Evolutionary conservation across 2,888 invertebrate species (phyloP).

Genomic region (Limnephilus auricula): DNA sequence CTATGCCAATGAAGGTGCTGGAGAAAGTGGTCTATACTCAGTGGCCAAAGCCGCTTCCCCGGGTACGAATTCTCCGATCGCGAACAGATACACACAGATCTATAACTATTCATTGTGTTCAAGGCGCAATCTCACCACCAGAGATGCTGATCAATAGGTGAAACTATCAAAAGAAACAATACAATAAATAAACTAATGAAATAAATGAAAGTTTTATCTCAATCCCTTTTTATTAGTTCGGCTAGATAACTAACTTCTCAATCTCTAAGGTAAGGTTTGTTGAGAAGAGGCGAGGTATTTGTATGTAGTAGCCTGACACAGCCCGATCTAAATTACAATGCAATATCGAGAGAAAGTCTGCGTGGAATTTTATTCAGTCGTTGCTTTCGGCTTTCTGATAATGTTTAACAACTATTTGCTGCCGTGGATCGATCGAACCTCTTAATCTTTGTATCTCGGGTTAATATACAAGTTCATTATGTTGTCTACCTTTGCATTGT

Average conservation of each 20-base stretch:
- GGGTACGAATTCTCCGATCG: slow-evolving; percentile 34
- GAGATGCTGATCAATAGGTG: background rate
- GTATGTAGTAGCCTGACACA: slow-evolving; percentile 37
- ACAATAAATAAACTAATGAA: background rate
- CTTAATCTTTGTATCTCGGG: slow-evolving; percentile 50
- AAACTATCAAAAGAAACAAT: background rate
- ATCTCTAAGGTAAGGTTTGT: slow-evolving; percentile 20
- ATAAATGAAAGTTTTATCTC: background rate
- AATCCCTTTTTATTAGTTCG: background rate
- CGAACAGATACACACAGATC: slow-evolving; percentile 10
- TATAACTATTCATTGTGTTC: slow-evolving; percentile 40
- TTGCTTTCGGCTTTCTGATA: slow-evolving; percentile 46
- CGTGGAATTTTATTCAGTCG: slow-evolving; percentile 53
- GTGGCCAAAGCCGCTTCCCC: slow-evolving; percentile 24
- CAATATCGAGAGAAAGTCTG: slow-evolving; percentile 61
- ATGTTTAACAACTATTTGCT: slow-evolving; percentile 54
- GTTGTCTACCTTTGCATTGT: background rate
- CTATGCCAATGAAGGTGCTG: slow-evolving; percentile 34
- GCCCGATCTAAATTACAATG: slow-evolving; percentile 42
- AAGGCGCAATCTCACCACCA: slow-evolving; percentile 27
- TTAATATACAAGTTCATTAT: slow-evolving; percentile 8
- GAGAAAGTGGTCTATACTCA: slow-evolving; percentile 56
- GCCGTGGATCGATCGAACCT: slow-evolving; percentile 48
- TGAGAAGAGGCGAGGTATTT: slow-evolving; percentile 40
- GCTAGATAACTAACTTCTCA: background rate